phyloP scores from a whole-genome alignment of 1,140 invertebrate species.

The Brachionus manjavacas region DNA sequence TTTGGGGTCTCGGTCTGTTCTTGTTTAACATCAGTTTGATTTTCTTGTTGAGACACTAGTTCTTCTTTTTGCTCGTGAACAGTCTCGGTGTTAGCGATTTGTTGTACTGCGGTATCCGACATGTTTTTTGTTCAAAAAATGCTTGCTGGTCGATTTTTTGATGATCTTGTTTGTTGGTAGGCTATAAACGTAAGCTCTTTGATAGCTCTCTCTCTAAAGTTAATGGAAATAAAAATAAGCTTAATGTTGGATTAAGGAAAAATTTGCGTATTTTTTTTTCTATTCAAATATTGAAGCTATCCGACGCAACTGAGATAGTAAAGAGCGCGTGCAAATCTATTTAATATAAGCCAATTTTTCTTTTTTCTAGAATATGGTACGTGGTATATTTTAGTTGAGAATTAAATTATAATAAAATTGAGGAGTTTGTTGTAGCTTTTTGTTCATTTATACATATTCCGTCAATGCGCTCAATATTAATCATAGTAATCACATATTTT shows the following conservation, averaged over 20 bases:
- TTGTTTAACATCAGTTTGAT: not conserved
- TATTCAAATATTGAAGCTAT: not conserved
- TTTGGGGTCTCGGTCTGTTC: not conserved
- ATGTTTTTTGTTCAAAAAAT: conserved; percentile 19
- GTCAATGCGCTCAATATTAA: not conserved
- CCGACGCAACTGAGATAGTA: not conserved
- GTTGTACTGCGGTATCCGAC: conserved; percentile 5
- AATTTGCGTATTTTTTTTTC: not conserved
- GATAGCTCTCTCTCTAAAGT: not conserved
- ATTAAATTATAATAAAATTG: conserved; percentile 1
- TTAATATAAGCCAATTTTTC: not conserved
- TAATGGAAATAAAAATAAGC: not conserved
- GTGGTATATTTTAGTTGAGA: not conserved
- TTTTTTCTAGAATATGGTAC: not conserved
- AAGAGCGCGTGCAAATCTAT: not conserved
- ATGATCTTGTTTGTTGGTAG: not conserved
- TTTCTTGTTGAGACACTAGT: not conserved
- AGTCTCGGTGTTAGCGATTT: not conserved
- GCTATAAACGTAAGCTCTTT: not conserved
- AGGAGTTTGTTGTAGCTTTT: not conserved
- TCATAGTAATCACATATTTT: not conserved
- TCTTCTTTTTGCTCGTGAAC: not conserved
- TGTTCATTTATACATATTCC: not conserved
- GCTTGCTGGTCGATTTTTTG: conserved; percentile 19
- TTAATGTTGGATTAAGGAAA: not conserved